phyloP scores from a whole-genome alignment of 1,140 invertebrate species.

The Drosophila busckii region DNA sequence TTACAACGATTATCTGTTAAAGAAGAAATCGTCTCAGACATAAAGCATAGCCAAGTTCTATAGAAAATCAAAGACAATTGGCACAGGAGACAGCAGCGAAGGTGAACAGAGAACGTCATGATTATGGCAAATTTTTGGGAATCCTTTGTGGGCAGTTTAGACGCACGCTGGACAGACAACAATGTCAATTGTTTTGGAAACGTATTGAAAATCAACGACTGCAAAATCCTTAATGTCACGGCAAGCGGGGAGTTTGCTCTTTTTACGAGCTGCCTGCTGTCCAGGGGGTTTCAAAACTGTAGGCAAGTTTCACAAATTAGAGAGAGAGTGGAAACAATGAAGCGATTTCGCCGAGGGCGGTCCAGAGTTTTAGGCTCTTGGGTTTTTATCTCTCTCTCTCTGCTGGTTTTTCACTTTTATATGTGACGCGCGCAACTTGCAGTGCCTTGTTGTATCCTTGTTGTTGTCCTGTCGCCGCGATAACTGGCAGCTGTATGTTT shows the following conservation, averaged over 20 bases:
- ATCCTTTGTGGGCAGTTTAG: slow-evolving; percentile 45
- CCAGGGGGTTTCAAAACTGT: slow-evolving; percentile 49
- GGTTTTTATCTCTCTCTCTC: slow-evolving; percentile 40
- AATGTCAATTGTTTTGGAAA: no score
- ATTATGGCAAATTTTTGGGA: slow-evolving; percentile 74
- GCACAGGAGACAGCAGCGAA: slow-evolving; percentile 2
- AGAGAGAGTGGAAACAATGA: slow-evolving; percentile 33
- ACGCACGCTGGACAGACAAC: slow-evolving; percentile 17
- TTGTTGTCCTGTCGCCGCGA: slow-evolving; percentile 50
- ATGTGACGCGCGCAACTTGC: slow-evolving; percentile 57
- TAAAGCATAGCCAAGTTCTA: slow-evolving; percentile 20
- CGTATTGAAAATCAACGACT: slow-evolving; percentile 69
- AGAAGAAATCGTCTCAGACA: slow-evolving; percentile 20
- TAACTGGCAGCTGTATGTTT: slow-evolving; percentile 64
- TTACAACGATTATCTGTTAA: slow-evolving; percentile 59
- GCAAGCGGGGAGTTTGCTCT: slow-evolving; percentile 35
- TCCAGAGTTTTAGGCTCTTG: slow-evolving; percentile 20
- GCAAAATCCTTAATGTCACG: slow-evolving; percentile 71
- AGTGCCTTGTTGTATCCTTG: slow-evolving; percentile 46
- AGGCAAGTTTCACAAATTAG: slow-evolving; percentile 75
- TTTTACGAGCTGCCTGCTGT: slow-evolving; percentile 29
- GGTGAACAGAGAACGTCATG: slow-evolving; percentile 42
- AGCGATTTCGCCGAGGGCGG: slow-evolving; percentile 50
- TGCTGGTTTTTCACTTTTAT: slow-evolving; percentile 59
- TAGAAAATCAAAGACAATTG: slow-evolving; percentile 6